Base-by-base conservation (phyloP, 1,140 invertebrate species). In the Lepidostoma basale region DNA sequence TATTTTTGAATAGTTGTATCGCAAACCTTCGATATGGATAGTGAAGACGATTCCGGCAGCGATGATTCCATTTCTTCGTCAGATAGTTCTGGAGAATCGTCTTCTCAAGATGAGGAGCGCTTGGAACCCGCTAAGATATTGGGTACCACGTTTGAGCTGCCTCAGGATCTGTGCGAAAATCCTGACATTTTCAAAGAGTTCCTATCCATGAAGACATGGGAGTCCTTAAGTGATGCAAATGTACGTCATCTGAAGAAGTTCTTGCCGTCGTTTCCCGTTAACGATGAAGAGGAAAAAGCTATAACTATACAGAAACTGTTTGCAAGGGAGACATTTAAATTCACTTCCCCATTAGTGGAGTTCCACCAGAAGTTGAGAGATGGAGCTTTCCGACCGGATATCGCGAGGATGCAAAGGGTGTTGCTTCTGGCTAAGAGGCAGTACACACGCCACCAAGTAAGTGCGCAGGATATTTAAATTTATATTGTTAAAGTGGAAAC, bases 341-440 rank as follows among this genome's bases (percentile, higher is more conserved):
- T 89, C 83, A 84, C 81, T 47, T 88, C 84, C 75, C 89, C 88
- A 22, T 73, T 90, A 12, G 76, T 81, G 26, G 77, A 87, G 20
- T 88, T 90, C 74, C 84, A 86, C 60, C 77, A 79, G 4, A 83
- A 88, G 63, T 74, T 90, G 39, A 85, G 82, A 83, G 85, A 85
- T 76, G 89, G 88, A 12, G 81, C 84, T 72, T 88, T 83, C 70
- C 70, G 81, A 44, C 82, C 83, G 22, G 84, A 85, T 67, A 82
- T 84, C 39, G 79, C 78, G 23, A 77, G 76, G 63, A 80, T 85
- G 78, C 36, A 59, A 14, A 60, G 36, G n/a, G 44, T 44, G 1
- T 5, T 58, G 3, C 36, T 26, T 8, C 30, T 12, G 3, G 44
- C 58, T 4, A 42, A 58, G n/a, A 49, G 16, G 8, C 54, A 59